Evolutionary conservation across 2,113 vertebrate species (phyloP).

Genomic region (Eonycteris spelaea): DNA sequence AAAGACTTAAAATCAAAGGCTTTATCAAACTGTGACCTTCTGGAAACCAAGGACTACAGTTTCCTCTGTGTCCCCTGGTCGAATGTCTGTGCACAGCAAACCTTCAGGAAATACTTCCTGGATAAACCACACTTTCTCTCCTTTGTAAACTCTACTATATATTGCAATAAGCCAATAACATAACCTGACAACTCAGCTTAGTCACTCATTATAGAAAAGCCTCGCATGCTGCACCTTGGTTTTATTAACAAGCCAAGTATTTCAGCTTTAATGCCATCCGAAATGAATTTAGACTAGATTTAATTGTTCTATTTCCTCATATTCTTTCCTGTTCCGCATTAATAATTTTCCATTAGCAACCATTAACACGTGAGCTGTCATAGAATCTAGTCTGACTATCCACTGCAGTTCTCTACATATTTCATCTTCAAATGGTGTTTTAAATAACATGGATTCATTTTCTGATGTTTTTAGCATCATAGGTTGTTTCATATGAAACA

Average conservation of each 20-base stretch:
- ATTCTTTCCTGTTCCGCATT: neutral
- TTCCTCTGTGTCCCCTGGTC: neutral
- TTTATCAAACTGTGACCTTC: neutral
- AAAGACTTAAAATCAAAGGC: neutral
- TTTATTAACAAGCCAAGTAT: neutral
- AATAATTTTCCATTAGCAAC: neutral
- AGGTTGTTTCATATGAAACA: neutral
- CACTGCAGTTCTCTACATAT: neutral
- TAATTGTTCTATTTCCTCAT: neutral
- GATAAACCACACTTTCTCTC: neutral
- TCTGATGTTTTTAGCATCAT: neutral
- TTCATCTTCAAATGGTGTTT: neutral
- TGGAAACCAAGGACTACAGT: neutral
- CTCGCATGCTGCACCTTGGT: neutral
- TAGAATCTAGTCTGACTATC: neutral
- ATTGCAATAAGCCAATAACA: conserved; percentile 30
- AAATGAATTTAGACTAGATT: neutral
- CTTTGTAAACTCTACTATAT: neutral
- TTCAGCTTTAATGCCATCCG: neutral
- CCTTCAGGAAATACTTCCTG: neutral
- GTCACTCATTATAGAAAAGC: conserved; percentile 12
- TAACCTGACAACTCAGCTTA: conserved; percentile 3
- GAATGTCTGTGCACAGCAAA: neutral
- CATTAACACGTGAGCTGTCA: neutral
- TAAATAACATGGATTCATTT: conserved; percentile 12